Conservation (phyloP, 2,113 vertebrate genomes). For the Lamprotornis superbus region DNA sequence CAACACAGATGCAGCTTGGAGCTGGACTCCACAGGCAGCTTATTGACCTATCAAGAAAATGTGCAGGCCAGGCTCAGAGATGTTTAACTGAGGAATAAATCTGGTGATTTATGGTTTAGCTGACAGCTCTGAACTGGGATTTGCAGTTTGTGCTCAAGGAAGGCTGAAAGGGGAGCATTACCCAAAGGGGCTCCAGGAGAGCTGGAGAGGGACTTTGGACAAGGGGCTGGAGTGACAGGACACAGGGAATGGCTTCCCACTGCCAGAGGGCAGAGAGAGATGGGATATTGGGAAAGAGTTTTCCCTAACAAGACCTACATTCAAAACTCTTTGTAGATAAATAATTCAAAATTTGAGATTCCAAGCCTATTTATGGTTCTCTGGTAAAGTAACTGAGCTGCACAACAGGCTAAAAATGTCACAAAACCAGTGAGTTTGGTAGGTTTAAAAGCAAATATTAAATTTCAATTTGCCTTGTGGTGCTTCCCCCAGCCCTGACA, state of each 20-base stretch:
- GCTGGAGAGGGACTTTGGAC: background rate
- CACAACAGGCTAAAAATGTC: background rate
- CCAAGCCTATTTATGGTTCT: background rate
- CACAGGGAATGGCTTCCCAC: background rate
- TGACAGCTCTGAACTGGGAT: background rate
- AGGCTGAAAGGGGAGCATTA: background rate
- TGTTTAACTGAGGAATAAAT: background rate
- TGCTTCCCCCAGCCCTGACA: background rate
- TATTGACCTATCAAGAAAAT: background rate
- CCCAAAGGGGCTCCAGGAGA: background rate
- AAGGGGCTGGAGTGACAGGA: background rate
- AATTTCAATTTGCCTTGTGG: background rate
- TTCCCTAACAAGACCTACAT: accelerated
- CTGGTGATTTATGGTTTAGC: background rate
- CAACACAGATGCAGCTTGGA: background rate
- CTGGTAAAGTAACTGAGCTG: background rate
- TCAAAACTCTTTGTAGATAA: background rate
- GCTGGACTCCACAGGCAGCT: background rate
- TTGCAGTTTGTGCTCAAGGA: background rate
- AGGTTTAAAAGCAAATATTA: background rate
- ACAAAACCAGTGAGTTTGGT: background rate
- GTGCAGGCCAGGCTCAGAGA: background rate
- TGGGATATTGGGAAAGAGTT: background rate
- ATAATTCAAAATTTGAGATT: background rate
- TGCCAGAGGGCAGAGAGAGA: background rate